Evolutionary conservation across 64 coral and sea anemone species (phyloP), one percentile per base, ranked within the genome.

Genomic region (Anthopleura sola): DNA sequence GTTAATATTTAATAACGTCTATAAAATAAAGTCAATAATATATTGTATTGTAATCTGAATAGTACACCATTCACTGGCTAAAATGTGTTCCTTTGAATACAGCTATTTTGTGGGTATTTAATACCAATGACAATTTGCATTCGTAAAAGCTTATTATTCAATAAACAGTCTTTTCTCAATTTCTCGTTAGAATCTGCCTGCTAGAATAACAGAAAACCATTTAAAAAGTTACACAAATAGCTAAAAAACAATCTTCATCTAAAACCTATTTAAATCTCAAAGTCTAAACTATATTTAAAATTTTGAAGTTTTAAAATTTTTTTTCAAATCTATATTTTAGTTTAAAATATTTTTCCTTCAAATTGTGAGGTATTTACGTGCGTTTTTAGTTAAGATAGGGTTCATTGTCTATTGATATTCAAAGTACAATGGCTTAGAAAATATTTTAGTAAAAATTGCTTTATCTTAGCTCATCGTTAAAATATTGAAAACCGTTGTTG

Each of bases 121-220:
- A 26, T 24, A 62, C 19, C 20, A 62, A 62, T 62, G 5, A 29
- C 66, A 14, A 71, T 71, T 71, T 71, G 16, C 29, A 71, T 32
- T 71, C 29, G n/a, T 71, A 66, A 66, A 66, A 8, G 60, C 60
- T n/a, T 66, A 36, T 71, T 71, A 71, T 62, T 62, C 24, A 62
- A 62, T 26, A 62, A 8, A n/a, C 58, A 62, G 11, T 15, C n/a
- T 8, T 11, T 62, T 26, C 24, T 26, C 58, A 15, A 3, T n/a
- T 62, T 62, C 58, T 9, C 58, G n/a, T n/a, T 62, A n/a, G n/a
- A 1, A 8, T 62, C n/a, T 62, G 11, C n/a, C 5, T 62, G n/a
- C 58, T 24, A n/a, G 6, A 62, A 20, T 71, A 71, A 36, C 11
- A 71, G 23, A 71, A 71, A 71, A 53, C 7, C 16, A 53, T 53